Evolutionary conservation across 2,888 invertebrate genomes (phyloP).

Genomic region (Protonemura montana): DNA sequence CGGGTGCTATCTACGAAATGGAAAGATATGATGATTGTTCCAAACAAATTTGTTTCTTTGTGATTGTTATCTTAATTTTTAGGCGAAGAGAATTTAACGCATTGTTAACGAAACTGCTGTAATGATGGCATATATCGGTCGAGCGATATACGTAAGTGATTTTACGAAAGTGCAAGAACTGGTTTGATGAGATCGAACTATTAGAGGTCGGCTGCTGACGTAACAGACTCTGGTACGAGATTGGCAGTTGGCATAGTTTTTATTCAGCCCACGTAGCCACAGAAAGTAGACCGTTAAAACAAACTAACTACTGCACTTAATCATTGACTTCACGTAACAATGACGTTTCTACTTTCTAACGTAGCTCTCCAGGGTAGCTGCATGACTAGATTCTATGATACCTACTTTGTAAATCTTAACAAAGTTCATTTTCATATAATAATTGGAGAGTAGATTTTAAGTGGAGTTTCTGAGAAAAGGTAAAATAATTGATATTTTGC

Average conservation of each 20-base stretch:
- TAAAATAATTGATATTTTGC: not conserved
- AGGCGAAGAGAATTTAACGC: conserved; percentile 19
- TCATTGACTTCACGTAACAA: not conserved
- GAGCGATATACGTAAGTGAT: not conserved
- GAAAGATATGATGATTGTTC: not conserved
- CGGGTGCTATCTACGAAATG: not conserved
- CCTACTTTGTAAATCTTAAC: not conserved
- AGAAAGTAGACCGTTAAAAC: not conserved
- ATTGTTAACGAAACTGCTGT: not conserved
- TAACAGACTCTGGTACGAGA: not conserved
- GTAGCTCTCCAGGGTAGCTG: conserved; percentile 5
- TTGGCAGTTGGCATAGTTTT: not conserved
- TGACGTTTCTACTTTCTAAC: not conserved
- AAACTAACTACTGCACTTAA: not conserved
- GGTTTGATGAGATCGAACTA: not conserved
- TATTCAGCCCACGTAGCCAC: not conserved
- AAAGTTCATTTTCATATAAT: not conserved
- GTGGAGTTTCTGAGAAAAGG: not conserved
- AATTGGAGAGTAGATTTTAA: not conserved
- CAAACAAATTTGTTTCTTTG: conserved; percentile 7
- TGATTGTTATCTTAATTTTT: conserved; percentile 34
- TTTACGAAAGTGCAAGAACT: not conserved
- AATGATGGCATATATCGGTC: not conserved
- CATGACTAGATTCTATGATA: not conserved
- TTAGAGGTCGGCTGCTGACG: not conserved